These are phyloP conservation scores for Brachionus koreanus DNA, from an alignment of 1,140 invertebrate genomes.

Conservation along the genomic window DNA sequence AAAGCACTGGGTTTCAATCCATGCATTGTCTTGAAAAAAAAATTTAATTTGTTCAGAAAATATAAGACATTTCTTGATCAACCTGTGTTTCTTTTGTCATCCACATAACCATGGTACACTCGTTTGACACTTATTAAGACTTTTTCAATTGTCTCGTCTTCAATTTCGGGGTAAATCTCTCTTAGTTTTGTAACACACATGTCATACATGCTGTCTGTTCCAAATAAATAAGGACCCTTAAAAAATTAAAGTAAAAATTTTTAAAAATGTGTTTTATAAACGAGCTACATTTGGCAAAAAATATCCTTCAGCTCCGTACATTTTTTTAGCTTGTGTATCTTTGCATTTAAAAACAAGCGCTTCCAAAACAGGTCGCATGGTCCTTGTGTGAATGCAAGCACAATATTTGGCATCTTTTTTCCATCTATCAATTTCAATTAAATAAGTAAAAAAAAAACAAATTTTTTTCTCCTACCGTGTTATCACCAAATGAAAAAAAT, in stretches of 20 bases:
- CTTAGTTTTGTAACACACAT: background rate
- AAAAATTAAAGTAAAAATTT: no score
- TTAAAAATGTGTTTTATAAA: no score
- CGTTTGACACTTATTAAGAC: background rate
- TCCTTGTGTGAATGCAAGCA: background rate
- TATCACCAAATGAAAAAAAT: background rate
- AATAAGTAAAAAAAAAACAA: background rate
- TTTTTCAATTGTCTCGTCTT: background rate
- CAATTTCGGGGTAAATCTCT: background rate
- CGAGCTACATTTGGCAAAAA: background rate
- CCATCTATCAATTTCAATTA: background rate
- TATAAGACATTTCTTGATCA: background rate
- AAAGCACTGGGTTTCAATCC: slow-evolving; percentile 16
- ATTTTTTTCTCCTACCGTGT: background rate
- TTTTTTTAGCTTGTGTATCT: background rate
- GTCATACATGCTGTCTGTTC: background rate
- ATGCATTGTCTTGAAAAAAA: slow-evolving; percentile 10
- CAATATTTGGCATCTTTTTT: background rate
- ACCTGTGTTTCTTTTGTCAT: slow-evolving; percentile 16
- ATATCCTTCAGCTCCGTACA: background rate
- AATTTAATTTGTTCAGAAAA: background rate
- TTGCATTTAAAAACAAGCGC: background rate
- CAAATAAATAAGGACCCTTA: background rate
- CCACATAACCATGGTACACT: background rate
- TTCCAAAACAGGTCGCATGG: background rate